Base-by-base conservation (phyloP, 2,797 vertebrate species). In the Naso thynnoides region DNA sequence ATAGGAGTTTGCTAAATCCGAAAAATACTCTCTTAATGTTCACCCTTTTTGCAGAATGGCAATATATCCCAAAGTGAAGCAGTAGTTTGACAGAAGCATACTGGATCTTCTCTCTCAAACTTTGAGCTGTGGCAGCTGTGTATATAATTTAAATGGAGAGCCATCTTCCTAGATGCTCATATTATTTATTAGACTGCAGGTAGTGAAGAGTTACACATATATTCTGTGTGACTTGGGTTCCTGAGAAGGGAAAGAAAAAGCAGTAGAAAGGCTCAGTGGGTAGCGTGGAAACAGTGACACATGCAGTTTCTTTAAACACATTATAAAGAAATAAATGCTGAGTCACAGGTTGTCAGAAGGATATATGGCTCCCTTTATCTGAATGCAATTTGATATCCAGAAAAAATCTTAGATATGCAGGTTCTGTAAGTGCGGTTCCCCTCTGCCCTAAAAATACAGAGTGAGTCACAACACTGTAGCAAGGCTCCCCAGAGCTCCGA, bases 381-480 rank as follows among this genome's bases (percentile, higher is more conserved):
- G 44, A 44, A 21, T 73, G 55, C 29, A 47, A 5, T 3, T 16
- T 16, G 55, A 76, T 68, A 70, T 74, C 53, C 31, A 69, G 44
- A 42, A 86, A 82, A 74, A 70, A 71, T 73, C 49, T 64, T 49
- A 69, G 62, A 61, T n/a, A 78, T 85, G 73, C 73, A 82, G 79
- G 72, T 83, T 55, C 63, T 73, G 44, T 7, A 41, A 56, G 44
- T 57, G 36, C 73, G 66, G 66, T 65, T 77, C 74, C 66, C 61
- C 61, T 49, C 18, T 1, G 16, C 39, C 82, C 76, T 86, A 85
- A 72, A 89, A 88, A 85, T 87, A 86, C 56, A 41, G 57, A 23
- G 60, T 68, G 62, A 81, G 70, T 74, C 81, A 79, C 57, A 72
- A 2, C 31, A 19, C 49, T 48, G 26, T 55, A 66, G 66, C 39